These are phyloP conservation scores for Augochlorella aurata DNA, from an alignment of 2,888 invertebrate genomes.

Conservation along the genomic window DNA sequence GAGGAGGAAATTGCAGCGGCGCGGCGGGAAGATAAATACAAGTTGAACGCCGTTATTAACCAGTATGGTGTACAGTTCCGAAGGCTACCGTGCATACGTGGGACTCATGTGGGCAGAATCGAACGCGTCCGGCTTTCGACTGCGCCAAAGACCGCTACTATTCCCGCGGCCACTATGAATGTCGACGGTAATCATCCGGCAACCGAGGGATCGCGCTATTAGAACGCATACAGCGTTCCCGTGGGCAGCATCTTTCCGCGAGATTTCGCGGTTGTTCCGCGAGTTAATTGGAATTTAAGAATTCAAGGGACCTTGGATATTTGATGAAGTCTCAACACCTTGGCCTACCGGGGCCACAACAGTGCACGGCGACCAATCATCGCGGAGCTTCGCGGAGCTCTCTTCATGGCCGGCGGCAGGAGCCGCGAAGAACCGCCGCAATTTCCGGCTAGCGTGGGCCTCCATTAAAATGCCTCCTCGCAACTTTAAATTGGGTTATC, in stretches of 20 bases:
- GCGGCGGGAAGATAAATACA: background rate
- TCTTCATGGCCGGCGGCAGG: background rate
- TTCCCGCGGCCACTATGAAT: background rate
- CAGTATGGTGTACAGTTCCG: background rate
- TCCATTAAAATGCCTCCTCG: constrained; percentile 24
- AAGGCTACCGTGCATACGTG: constrained; percentile 4
- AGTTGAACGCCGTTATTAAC: constrained; percentile 1
- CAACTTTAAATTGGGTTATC: constrained; percentile 36
- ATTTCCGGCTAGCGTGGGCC: background rate
- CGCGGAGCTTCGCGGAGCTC: background rate
- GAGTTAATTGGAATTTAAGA: constrained; percentile 52
- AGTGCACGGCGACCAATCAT: too few relatives aligned
- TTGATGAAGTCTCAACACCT: background rate
- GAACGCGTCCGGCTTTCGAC: background rate
- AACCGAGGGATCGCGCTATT: background rate
- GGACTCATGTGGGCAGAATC: constrained; percentile 5
- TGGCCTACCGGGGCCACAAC: too few relatives aligned
- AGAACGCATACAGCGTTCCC: background rate
- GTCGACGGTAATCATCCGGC: background rate
- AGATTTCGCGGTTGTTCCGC: background rate
- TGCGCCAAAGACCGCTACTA: background rate
- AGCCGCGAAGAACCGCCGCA: background rate
- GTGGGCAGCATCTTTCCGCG: background rate
- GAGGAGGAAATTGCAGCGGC: background rate
- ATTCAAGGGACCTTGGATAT: constrained; percentile 34